Conservation (phyloP, 1,140 invertebrate genomes). For the Saccostrea cuccullata region DNA sequence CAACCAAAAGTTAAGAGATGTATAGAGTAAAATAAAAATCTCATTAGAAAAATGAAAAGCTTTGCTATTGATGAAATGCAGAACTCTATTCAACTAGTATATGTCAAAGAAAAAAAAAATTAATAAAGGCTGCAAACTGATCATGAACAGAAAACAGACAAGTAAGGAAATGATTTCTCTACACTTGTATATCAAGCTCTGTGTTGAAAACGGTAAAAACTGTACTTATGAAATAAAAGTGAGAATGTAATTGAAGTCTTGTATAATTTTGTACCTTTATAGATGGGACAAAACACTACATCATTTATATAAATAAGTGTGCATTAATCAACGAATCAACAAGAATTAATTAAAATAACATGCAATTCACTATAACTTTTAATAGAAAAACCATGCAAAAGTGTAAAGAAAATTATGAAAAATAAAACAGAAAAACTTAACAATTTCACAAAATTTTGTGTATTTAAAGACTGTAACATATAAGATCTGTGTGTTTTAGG, state of each 20-base stretch:
- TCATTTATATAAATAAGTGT: neutral
- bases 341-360: neutral
- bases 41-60: conserved; percentile 6
- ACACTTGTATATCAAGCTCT: neutral
- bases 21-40: neutral
- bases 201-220: neutral
- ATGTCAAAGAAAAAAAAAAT: neutral
- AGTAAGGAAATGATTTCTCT: neutral
- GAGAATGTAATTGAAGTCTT: neutral
- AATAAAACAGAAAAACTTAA: neutral
- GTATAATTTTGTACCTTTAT: neutral
- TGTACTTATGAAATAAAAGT: neutral
- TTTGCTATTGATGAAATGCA: conserved; percentile 2
- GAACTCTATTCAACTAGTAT: neutral
- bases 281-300: neutral
- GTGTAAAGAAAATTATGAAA: neutral
- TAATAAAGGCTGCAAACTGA: neutral
- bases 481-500: too few relatives aligned
- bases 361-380: conserved; percentile 15
- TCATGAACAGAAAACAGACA: neutral
- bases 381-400: neutral
- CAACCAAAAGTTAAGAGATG: conserved; percentile 7
- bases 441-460: too few relatives aligned
- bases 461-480: too few relatives aligned
- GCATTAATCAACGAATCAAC: neutral